Percentiles rank a stretch among this genome's conserved stretches.
phyloP scores from a whole-genome alignment of 2,797 vertebrate genomes.

The Botia kubotai region DNA sequence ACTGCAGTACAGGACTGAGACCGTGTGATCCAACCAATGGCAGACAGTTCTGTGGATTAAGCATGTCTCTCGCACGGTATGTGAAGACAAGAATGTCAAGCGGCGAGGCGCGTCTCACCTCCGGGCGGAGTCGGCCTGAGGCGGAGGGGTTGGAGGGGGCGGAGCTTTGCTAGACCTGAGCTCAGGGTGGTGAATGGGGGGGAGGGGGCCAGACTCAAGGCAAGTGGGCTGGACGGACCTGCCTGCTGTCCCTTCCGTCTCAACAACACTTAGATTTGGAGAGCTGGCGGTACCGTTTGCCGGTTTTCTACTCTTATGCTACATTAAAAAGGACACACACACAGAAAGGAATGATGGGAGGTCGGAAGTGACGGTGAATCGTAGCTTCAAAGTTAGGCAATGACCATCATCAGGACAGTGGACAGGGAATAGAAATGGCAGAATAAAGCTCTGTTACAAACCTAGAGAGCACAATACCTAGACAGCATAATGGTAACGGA shows the following conservation, averaged over 20 bases:
- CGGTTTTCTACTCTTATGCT: conserved; percentile 90
- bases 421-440: conserved; percentile 28
- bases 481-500: background rate
- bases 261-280: conserved; percentile 89
- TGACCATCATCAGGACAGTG: conserved; percentile 42
- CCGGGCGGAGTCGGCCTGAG: conserved; percentile 87
- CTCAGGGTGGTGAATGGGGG: conserved; percentile 85
- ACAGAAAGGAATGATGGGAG: conserved; percentile 54
- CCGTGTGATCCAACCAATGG: conserved; percentile 59
- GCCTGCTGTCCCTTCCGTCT: conserved; percentile 83
- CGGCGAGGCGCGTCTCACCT: conserved; percentile 88
- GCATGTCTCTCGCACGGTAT: conserved; percentile 50
- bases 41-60: conserved; percentile 49
- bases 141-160: conserved; percentile 84
- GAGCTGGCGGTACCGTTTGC: conserved; percentile 89
- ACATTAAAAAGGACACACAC: conserved; percentile 71
- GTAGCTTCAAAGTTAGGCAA: conserved; percentile 41
- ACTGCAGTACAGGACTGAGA: conserved; percentile 32
- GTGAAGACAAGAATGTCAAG: conserved; percentile 67
- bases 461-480: background rate
- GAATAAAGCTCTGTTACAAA: conserved; percentile 27
- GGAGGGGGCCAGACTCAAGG: conserved; percentile 87
- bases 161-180: conserved; percentile 88
- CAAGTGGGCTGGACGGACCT: conserved; percentile 77
- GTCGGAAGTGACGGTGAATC: conserved; percentile 35